Base-by-base conservation (phyloP, 1,140 invertebrate genomes). In the Helicoverpa zea region DNA sequence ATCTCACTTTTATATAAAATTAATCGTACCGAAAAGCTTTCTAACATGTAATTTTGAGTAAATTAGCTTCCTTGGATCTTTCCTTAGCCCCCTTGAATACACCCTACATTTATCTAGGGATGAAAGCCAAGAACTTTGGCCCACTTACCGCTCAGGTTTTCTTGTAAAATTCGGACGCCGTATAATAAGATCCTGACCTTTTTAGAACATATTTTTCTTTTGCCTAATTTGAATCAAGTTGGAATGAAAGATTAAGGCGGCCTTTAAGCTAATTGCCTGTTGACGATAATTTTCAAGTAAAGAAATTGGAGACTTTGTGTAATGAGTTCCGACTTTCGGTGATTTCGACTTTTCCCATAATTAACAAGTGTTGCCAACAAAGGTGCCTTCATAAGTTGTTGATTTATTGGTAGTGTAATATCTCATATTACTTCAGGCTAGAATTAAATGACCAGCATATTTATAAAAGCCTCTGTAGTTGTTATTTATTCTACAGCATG, bases 91-190 rank as follows among this genome's bases (percentile, higher is more conserved):
- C n/a, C 59, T 58, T 58, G 43, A 68, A 68, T 68, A 68, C 16
- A 18, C 16, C 64, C 16, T 49, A 49, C 16, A 52, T 72, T 52
- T 72, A 72, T 72, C 68, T 72, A 72, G 49, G 68, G 49, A 14
- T 51, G 23, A 52, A 72, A 72, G 68, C 49, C 47, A 72, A 72
- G 23, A 52, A 54, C 23, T 52, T 72, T 72, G 49, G n/a, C 29
- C 68, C 68, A 72, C 66, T 64, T 52, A 70, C 49, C 68, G 52
- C 30, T 72, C 68, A 13, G 16, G n/a, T 68, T 68, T 61, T 72
- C 49, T 30, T 52, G 13, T 54, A 54, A 72, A 54, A 72, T 72
- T 23, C 54, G 10, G 12, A 13, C 14, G 12, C 47, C 49, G 11
- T 73, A 58, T 58, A 56, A 73, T 73, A 30, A 58, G 14, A 73